Conservation (phyloP, 2,797 vertebrate species). For the Malacoraja senta region DNA sequence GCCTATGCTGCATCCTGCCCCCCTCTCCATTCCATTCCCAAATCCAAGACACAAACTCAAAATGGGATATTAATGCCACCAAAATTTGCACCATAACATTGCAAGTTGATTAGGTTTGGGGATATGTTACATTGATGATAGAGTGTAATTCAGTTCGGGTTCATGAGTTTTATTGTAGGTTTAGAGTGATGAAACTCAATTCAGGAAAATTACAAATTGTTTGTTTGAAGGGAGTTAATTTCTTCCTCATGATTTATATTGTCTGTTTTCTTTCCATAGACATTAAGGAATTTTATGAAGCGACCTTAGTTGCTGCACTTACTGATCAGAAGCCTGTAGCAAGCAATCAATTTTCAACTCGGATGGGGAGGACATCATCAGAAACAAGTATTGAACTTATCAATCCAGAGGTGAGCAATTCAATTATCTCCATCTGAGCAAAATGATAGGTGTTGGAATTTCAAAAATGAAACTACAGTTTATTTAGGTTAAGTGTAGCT, state of each 20-base stretch:
- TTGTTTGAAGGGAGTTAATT: not conserved
- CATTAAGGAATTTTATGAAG: constrained; percentile 28
- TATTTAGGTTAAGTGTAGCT: too few species aligned
- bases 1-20: not conserved
- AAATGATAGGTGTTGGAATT: not conserved
- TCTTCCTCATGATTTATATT: not conserved
- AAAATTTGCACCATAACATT: not conserved
- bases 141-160: not conserved
- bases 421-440: not conserved
- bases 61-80: not conserved
- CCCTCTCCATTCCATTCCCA: not conserved
- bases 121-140: not conserved
- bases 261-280: not conserved
- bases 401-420: constrained; percentile 1
- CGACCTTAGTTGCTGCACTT: constrained; percentile 23
- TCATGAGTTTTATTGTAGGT: not conserved
- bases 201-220: too few species aligned
- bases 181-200: not conserved
- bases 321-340: not conserved
- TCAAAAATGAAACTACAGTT: not conserved
- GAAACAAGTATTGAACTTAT: not conserved
- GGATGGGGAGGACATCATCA: constrained; percentile 6
- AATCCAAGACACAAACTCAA: too few species aligned
- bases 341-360: not conserved
- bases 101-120: not conserved